Evolutionary conservation across 2,113 vertebrate genomes (phyloP).

Genomic region (Phyllopteryx taeniolatus): DNA sequence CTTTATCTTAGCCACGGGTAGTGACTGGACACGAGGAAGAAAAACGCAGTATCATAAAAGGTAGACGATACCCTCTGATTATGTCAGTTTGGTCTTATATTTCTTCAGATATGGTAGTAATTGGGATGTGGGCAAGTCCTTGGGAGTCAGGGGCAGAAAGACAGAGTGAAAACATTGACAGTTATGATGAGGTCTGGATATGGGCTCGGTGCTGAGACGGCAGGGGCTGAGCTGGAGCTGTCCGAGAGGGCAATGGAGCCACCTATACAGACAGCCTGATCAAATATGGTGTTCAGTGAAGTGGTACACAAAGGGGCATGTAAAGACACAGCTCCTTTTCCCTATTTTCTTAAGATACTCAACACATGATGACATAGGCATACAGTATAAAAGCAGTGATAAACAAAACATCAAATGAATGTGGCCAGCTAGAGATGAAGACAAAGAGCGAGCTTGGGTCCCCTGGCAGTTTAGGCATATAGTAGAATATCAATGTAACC

Average conservation of each 20-base stretch:
- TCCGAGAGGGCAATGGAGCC: conserved; percentile 35
- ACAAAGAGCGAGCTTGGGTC: neutral
- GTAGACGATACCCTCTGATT: conserved; percentile 42
- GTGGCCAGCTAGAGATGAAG: neutral
- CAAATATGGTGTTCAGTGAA: conserved; percentile 37
- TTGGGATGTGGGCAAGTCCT: conserved; percentile 36
- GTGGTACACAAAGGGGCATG: conserved; percentile 17
- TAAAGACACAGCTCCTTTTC: conserved; percentile 27
- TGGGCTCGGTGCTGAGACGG: conserved; percentile 38
- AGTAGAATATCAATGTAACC: neutral
- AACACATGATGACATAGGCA: neutral
- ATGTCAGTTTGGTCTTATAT: conserved; percentile 36
- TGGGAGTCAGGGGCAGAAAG: conserved; percentile 34
- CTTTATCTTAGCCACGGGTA: conserved; percentile 20
- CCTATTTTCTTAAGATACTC: neutral
- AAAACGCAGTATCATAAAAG: conserved; percentile 10
- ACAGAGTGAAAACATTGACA: conserved; percentile 52
- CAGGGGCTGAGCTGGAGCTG: conserved; percentile 30
- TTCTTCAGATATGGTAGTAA: conserved; percentile 33
- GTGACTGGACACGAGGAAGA: neutral
- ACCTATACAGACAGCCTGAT: conserved; percentile 46
- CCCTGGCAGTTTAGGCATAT: neutral
- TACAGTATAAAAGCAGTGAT: neutral
- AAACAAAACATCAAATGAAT: neutral
- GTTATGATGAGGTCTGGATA: conserved; percentile 55